Percentiles rank a stretch among this genome's conserved stretches.
Conservation (phyloP, 2,888 invertebrate genomes). For the Cephus rjabovi region DNA sequence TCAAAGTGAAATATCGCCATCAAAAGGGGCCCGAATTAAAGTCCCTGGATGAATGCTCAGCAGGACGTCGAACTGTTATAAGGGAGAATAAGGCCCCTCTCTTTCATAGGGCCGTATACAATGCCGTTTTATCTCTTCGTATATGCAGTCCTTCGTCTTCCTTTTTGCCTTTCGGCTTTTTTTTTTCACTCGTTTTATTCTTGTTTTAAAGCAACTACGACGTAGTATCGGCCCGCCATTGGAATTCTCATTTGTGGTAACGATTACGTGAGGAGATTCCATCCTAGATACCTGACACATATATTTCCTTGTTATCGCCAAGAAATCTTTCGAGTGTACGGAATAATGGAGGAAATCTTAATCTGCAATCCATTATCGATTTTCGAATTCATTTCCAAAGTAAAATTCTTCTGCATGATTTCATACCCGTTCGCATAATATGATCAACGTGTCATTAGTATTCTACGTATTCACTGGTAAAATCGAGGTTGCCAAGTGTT, state of each 20-base stretch:
- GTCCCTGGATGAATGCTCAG: slow-evolving; percentile 34
- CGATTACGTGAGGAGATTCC: neutral
- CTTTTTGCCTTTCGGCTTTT: neutral
- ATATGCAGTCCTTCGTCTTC: slow-evolving; percentile 11
- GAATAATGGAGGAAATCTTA: too few relatives aligned
- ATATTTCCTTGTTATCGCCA: too few relatives aligned
- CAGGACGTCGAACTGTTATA: slow-evolving; percentile 25
- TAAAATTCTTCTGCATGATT: too few relatives aligned
- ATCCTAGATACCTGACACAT: too few relatives aligned
- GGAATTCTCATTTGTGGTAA: slow-evolving; percentile 17
- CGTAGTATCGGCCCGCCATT: neutral
- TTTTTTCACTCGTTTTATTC: slow-evolving; percentile 10
- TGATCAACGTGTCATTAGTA: too few relatives aligned
- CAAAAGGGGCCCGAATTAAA: slow-evolving; percentile 43
- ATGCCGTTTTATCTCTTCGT: slow-evolving; percentile 9
- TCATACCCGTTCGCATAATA: too few relatives aligned
- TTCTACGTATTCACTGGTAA: too few relatives aligned
- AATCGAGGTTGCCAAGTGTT: too few relatives aligned
- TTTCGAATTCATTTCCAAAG: too few relatives aligned
- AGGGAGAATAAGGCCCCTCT: slow-evolving; percentile 1
- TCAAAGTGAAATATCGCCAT: slow-evolving; percentile 43
- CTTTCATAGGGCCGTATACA: slow-evolving; percentile 22
- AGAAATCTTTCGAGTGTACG: too few relatives aligned
- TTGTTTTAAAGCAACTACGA: neutral
- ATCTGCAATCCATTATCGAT: too few relatives aligned